Percentiles rank a stretch among this genome's conserved stretches.
Conservation (phyloP, 1,140 invertebrate genomes). For the Asbolus verrucosus region DNA sequence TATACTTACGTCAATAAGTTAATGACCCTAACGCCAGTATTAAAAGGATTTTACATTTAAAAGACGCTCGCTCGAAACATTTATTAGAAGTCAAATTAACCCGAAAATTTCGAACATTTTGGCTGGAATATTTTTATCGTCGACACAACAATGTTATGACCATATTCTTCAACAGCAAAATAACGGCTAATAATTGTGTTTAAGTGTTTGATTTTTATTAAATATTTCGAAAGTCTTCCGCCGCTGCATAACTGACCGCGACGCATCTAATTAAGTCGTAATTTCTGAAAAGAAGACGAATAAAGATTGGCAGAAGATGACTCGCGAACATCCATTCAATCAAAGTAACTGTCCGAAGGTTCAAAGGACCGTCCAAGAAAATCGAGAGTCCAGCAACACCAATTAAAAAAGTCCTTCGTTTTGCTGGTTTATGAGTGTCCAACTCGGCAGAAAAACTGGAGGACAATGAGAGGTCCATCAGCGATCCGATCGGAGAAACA, state of each 20-base stretch:
- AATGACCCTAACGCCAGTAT: no score
- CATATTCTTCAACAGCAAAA: no score
- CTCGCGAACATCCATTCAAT: slow-evolving; percentile 5
- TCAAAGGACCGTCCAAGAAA: slow-evolving; percentile 14
- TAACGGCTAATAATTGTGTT: no score
- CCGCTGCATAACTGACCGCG: no score
- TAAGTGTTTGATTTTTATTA: no score
- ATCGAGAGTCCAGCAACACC: slow-evolving; percentile 14
- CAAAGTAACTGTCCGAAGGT: neutral
- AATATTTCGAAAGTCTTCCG: no score
- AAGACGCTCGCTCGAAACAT: neutral
- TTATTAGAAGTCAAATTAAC: no score
- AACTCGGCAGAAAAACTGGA: slow-evolving; percentile 15
- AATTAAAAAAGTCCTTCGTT: slow-evolving; percentile 31
- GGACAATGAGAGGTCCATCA: slow-evolving; percentile 25
- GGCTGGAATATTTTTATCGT: no score
- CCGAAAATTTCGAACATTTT: no score
- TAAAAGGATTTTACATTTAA: no score
- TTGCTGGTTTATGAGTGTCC: slow-evolving; percentile 14
- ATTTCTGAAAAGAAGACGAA: slow-evolving; percentile 13
- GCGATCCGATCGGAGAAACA: slow-evolving; percentile 3
- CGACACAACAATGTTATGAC: no score
- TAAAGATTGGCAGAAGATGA: slow-evolving; percentile 2
- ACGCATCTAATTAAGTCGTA: neutral
- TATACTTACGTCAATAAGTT: neutral